A percentile compares a stretch with the other conserved stretches of the same genome.
Conservation (phyloP, 2,113 vertebrate genomes). For the Odobenus rosmarus region DNA sequence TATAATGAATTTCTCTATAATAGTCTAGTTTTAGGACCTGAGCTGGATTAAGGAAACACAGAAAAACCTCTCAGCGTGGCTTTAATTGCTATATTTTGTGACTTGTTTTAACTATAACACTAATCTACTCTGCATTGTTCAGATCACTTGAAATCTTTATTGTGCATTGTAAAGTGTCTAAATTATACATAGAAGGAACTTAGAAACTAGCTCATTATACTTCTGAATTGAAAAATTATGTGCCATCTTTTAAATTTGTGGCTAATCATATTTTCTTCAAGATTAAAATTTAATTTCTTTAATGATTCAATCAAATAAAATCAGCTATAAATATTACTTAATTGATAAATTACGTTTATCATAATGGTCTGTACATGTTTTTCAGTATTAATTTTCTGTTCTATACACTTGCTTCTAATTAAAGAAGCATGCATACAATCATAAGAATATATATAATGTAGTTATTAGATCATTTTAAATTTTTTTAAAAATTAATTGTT, state of each 20-base stretch:
- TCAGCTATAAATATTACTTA: neutral
- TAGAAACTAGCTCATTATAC: neutral
- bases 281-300: constrained; percentile 29
- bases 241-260: neutral
- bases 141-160: constrained; percentile 3
- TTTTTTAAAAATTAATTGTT: neutral
- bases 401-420: constrained; percentile 4
- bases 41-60: neutral
- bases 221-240: neutral
- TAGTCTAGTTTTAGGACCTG: neutral
- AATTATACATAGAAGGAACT: neutral
- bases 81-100: neutral
- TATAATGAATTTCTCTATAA: neutral
- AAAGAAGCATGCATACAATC: neutral
- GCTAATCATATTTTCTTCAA: constrained; percentile 38
- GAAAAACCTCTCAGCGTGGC: neutral
- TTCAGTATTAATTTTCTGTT: neutral
- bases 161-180: neutral
- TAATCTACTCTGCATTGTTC: neutral
- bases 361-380: neutral
- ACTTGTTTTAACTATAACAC: neutral
- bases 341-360: neutral
- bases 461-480: neutral
- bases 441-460: neutral
- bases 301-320: neutral